Percentiles rank a stretch among this genome's conserved stretches.
These are phyloP conservation scores for Eristalis arbustorum DNA, from an alignment of 2,888 invertebrate species.

Conservation along the genomic window DNA sequence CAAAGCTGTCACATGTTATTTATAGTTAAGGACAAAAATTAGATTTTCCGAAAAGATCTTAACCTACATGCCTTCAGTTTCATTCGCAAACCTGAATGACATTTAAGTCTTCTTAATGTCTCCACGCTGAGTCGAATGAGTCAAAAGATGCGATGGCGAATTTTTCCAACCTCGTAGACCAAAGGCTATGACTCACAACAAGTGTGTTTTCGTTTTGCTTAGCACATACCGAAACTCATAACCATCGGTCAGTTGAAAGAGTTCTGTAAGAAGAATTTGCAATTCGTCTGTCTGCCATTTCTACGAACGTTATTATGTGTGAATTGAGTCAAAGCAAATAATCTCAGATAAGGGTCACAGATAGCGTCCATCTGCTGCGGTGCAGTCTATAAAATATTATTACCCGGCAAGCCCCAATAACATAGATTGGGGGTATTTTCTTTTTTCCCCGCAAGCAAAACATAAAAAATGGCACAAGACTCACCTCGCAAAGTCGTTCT, in stretches of 20 bases:
- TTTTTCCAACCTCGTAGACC: not conserved
- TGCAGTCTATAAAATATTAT: constrained; percentile 36
- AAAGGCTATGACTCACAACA: not conserved
- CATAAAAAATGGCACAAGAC: constrained; percentile 59
- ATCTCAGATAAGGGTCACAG: constrained; percentile 57
- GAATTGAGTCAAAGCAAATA: constrained; percentile 38
- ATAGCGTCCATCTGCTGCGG: constrained; percentile 39
- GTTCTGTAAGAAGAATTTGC: not conserved
- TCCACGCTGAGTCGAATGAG: not conserved
- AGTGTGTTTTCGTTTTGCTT: not conserved
- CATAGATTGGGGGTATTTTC: constrained; percentile 36
- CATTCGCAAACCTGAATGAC: not conserved
- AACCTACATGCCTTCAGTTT: not conserved
- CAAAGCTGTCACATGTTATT: too few relatives aligned
- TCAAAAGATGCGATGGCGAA: not conserved
- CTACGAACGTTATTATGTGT: not conserved
- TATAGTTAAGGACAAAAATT: too few relatives aligned
- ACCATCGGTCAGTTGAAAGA: not conserved
- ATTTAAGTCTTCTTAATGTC: not conserved
- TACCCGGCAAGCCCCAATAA: constrained; percentile 43
- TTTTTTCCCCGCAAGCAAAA: constrained; percentile 19
- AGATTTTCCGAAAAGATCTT: too few relatives aligned
- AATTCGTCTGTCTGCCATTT: too few relatives aligned
- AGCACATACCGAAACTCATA: not conserved
- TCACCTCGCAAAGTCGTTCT: constrained; percentile 70